Evolutionary conservation across 2,888 invertebrate genomes (phyloP).

Genomic region (Crioceris asparagi): DNA sequence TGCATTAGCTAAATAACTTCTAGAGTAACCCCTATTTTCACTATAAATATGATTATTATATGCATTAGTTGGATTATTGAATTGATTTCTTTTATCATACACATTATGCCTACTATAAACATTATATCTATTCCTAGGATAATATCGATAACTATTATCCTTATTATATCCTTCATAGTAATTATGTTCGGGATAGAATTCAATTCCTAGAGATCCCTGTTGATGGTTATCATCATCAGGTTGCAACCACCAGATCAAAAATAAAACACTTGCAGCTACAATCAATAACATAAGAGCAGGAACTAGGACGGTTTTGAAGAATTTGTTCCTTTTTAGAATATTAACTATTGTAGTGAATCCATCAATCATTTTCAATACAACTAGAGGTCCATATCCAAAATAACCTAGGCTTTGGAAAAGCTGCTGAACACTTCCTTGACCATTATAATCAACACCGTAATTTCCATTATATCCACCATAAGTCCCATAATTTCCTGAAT

Average conservation of each 20-base stretch:
- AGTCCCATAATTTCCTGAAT: too few species aligned
- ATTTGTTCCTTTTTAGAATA: constrained; percentile 30
- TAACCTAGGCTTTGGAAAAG: constrained; percentile 27
- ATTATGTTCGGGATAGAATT: too few species aligned
- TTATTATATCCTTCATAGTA: constrained; percentile 7
- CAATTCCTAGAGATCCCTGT: too few species aligned
- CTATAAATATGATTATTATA: too few species aligned
- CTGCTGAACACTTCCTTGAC: constrained; percentile 15
- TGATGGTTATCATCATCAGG: constrained; percentile 17
- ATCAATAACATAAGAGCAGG: constrained; percentile 27
- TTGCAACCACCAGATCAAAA: constrained; percentile 34
- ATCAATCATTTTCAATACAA: constrained; percentile 30
- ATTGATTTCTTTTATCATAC: too few species aligned
- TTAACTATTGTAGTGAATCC: constrained; percentile 27
- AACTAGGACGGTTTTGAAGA: constrained; percentile 32
- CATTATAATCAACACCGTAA: constrained; percentile 16
- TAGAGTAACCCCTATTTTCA: too few species aligned
- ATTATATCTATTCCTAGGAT: not conserved
- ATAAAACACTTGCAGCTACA: constrained; percentile 30
- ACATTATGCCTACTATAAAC: constrained; percentile 1
- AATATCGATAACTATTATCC: not conserved
- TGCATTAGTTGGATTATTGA: too few species aligned
- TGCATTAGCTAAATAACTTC: too few species aligned
- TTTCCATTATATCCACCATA: constrained; percentile 13
- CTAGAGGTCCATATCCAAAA: constrained; percentile 30